Evolutionary conservation across 2,888 invertebrate genomes (phyloP).

Genomic region (Crepidodera aurea): DNA sequence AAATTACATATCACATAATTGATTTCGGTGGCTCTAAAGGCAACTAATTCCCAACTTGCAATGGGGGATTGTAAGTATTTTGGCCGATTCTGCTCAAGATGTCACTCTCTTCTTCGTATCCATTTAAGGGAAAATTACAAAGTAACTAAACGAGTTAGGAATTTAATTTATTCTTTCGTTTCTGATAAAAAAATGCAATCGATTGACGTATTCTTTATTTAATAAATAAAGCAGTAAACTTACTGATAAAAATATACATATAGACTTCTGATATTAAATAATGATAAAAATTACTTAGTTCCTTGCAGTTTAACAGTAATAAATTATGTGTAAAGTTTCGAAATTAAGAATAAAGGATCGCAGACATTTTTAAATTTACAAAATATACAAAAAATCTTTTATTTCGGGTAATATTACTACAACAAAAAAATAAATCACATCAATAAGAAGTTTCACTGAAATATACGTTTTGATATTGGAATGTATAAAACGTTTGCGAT

Average conservation of each 20-base stretch:
- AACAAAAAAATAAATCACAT: too few species aligned
- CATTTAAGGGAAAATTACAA: too few species aligned
- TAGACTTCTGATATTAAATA: neutral
- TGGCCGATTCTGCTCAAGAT: too few species aligned
- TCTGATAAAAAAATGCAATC: neutral
- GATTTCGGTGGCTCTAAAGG: too few species aligned
- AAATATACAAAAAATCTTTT: neutral
- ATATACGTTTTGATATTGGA: neutral
- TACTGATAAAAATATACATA: constrained; percentile 3
- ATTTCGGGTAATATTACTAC: too few species aligned
- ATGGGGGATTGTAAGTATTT: too few species aligned
- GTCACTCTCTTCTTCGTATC: too few species aligned
- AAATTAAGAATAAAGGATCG: neutral
- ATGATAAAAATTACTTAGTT: neutral
- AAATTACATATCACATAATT: too few species aligned
- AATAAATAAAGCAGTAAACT: neutral
- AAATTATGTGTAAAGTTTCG: neutral
- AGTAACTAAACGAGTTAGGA: too few species aligned
- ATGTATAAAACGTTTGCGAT: neutral
- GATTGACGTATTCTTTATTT: neutral
- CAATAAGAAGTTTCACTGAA: too few species aligned
- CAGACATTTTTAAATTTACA: neutral
- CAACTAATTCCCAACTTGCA: too few species aligned
- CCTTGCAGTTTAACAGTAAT: neutral
- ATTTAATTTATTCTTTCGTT: too few species aligned